Evolutionary conservation across 2,113 vertebrate genomes (phyloP).

Genomic region (Otocyon megalotis): DNA sequence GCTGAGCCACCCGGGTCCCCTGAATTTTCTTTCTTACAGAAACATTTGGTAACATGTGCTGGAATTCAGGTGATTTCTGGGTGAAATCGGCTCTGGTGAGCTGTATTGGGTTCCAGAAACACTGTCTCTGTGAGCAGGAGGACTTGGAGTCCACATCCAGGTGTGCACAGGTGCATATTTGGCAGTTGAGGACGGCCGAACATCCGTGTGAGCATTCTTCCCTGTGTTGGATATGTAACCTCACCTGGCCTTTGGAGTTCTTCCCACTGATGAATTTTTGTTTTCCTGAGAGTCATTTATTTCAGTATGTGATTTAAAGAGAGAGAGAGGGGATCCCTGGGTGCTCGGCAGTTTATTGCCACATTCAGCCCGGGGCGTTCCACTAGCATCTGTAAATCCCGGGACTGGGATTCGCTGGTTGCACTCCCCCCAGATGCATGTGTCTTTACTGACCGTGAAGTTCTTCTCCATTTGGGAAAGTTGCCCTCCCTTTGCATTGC

Average conservation of each 20-base stretch:
- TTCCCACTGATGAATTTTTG: background rate
- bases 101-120: background rate
- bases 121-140: accelerated
- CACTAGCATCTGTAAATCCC: background rate
- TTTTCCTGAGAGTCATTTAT: background rate
- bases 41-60: background rate
- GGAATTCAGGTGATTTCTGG: background rate
- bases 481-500: background rate
- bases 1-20: too few species aligned
- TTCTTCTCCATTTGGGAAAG: conserved; percentile 2
- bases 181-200: background rate
- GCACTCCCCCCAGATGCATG: background rate
- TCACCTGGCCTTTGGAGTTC: background rate
- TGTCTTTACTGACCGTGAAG: background rate
- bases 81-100: background rate
- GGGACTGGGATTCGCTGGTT: background rate
- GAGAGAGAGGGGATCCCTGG: too few species aligned
- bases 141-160: background rate
- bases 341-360: too few species aligned
- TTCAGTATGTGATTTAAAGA: background rate
- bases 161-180: background rate
- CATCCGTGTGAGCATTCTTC: background rate
- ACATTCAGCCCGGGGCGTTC: too few species aligned
- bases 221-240: background rate
- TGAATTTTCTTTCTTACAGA: background rate